Evolutionary conservation across 2,113 vertebrate species (phyloP).

Genomic region (Junco hyemalis): DNA sequence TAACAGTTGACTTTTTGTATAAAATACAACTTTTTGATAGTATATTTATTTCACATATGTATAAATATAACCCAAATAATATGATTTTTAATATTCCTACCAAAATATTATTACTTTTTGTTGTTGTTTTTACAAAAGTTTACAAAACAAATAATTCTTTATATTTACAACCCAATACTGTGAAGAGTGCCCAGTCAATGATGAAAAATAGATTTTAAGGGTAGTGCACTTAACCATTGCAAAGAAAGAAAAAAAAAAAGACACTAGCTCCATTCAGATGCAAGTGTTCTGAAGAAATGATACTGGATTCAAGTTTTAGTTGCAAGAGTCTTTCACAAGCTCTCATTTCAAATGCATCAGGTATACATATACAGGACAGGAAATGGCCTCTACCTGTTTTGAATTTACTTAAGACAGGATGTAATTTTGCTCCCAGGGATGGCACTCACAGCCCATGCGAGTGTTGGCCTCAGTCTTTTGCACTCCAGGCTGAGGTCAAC

Average conservation of each 20-base stretch:
- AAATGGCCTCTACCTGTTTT: background rate
- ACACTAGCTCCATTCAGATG: background rate
- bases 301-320: constrained; percentile 49
- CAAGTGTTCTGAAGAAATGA: constrained; percentile 33
- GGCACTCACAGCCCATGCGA: background rate
- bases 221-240: constrained; percentile 60
- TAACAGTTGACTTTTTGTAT: constrained; percentile 81
- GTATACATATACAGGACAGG: background rate
- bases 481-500: background rate
- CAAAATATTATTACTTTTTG: constrained; percentile 78
- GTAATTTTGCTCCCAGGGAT: background rate
- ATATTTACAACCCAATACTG: constrained; percentile 80
- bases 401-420: background rate
- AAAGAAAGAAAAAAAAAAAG: constrained; percentile 20
- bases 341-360: constrained; percentile 17
- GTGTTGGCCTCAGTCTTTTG: background rate
- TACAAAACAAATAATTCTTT: constrained; percentile 82
- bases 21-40: constrained; percentile 83
- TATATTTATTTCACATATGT: constrained; percentile 85
- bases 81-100: constrained; percentile 82
- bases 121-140: constrained; percentile 84
- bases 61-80: constrained; percentile 89
- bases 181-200: constrained; percentile 54
- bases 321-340: constrained; percentile 23
- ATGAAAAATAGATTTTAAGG: constrained; percentile 68